A percentile compares a stretch with the other conserved stretches of the same genome.
Conservation (phyloP, 2,797 vertebrate species). For the Danio albolineatus region DNA sequence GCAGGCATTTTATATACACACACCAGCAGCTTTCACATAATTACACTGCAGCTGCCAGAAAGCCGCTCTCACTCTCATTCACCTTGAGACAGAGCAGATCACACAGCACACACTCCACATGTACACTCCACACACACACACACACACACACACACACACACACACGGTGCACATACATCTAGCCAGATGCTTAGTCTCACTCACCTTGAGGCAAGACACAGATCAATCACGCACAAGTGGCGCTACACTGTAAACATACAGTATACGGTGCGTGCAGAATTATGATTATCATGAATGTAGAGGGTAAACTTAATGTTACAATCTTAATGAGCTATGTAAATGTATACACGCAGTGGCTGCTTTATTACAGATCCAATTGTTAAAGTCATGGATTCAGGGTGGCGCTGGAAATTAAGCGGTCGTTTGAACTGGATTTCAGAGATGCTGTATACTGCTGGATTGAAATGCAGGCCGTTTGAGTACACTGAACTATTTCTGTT, state of each 20-base stretch:
- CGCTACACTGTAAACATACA: background rate
- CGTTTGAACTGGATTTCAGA: background rate
- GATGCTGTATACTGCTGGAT: background rate
- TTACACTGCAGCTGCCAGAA: slow-evolving; percentile 44
- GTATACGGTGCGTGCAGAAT: background rate
- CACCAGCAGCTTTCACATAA: slow-evolving; percentile 50
- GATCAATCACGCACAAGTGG: slow-evolving; percentile 16
- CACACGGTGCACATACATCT: slow-evolving; percentile 26
- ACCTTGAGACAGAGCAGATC: slow-evolving; percentile 39
- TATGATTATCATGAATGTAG: background rate
- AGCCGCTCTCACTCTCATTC: slow-evolving; percentile 30
- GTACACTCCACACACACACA: slow-evolving; percentile 36
- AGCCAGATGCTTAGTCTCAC: slow-evolving; percentile 37
- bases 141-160: slow-evolving; percentile 25
- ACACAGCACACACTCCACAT: slow-evolving; percentile 28
- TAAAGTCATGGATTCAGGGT: background rate
- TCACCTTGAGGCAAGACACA: slow-evolving; percentile 51
- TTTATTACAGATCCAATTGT: slow-evolving; percentile 3
- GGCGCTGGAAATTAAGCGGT: background rate
- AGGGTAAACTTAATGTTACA: background rate
- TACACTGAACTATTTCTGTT: background rate
- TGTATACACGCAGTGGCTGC: background rate
- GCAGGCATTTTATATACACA: slow-evolving; percentile 62
- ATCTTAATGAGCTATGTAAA: background rate
- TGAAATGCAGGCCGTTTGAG: background rate